Conservation (phyloP, 2,113 vertebrate species). For the Trichomycterus rosablanca region DNA sequence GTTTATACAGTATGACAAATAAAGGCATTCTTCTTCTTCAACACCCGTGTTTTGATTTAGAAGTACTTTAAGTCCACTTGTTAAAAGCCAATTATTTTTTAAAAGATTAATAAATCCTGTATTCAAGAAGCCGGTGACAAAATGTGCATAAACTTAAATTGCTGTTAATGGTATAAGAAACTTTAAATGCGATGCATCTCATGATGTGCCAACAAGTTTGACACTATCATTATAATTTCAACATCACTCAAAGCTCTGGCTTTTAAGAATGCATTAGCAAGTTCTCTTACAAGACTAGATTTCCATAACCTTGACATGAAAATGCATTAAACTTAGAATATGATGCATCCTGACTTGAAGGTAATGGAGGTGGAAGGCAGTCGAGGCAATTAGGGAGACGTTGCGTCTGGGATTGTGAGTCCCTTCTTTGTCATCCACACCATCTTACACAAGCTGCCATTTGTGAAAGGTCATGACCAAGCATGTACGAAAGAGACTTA, state of each 20-base stretch:
- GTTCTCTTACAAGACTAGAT: slow-evolving; percentile 1
- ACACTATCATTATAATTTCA: slow-evolving; percentile 7
- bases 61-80: too few relatives aligned
- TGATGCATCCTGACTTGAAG: slow-evolving; percentile 10
- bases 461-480: slow-evolving; percentile 5
- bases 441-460: slow-evolving; percentile 17
- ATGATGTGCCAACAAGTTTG: too few relatives aligned
- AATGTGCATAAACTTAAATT: too few relatives aligned
- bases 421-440: slow-evolving; percentile 5
- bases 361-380: slow-evolving; percentile 11
- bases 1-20: too few relatives aligned
- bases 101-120: too few relatives aligned
- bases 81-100: too few relatives aligned
- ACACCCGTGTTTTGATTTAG: too few relatives aligned
- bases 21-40: too few relatives aligned
- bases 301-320: slow-evolving; percentile 19
- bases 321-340: slow-evolving; percentile 25
- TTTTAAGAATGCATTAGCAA: slow-evolving; percentile 25
- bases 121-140: too few relatives aligned
- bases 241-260: slow-evolving; percentile 8
- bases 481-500: slow-evolving; percentile 2
- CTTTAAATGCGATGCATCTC: too few relatives aligned
- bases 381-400: slow-evolving; percentile 16
- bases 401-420: neutral
- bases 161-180: too few relatives aligned